Evolutionary conservation across 2,113 vertebrate species (phyloP), one percentile per base, ranked within the genome.

Genomic region (Todiramphus saurophagus): DNA sequence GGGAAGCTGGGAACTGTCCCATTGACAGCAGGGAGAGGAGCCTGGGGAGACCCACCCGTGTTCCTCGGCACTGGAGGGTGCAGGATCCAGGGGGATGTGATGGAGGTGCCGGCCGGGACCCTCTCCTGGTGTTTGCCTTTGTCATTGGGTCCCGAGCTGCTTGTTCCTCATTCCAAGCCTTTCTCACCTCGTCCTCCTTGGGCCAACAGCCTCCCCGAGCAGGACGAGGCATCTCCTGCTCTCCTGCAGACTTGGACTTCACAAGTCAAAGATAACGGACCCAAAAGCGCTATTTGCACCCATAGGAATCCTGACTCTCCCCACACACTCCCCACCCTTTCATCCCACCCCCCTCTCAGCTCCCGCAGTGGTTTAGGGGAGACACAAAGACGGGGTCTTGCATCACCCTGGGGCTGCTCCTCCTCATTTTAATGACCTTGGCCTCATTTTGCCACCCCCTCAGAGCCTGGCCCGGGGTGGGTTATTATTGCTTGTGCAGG

Each of bases 401-500:
- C 87, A 16, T 16, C 0, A 0, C 37, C 33, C 37, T 28, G 28
- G n/a, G 25, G 33, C 31, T 72, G 25, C 46, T 81, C 56, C 64
- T 92, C 77, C 60, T 56, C 10, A 62, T 44, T 76, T 80, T 41
- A 72, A 75, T 0, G 1, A 81, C 44, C n/a, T 81, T 41, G 66
- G 27, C 23, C 66, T 89, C 37, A 46, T 89, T 93, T 64, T 77
- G 21, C 31, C 13, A 9, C 31, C 53, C 55, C 51, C 67, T 53
- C 66, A 58, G 62, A 58, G 33, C 55, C 59, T 0, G 0, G 43
- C 35, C 28, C 25, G 2, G 31, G 62, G 33, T 16, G 51, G 46
- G 35, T 83, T 77, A 72, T 97, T 97, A 97, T 97, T 97, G 97
- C 97, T 97, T 96, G 81, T 48, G 80, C 83, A 87, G 90, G 72